Base-by-base conservation (phyloP, 1,140 invertebrate species). In the Palaemon carinicauda region DNA sequence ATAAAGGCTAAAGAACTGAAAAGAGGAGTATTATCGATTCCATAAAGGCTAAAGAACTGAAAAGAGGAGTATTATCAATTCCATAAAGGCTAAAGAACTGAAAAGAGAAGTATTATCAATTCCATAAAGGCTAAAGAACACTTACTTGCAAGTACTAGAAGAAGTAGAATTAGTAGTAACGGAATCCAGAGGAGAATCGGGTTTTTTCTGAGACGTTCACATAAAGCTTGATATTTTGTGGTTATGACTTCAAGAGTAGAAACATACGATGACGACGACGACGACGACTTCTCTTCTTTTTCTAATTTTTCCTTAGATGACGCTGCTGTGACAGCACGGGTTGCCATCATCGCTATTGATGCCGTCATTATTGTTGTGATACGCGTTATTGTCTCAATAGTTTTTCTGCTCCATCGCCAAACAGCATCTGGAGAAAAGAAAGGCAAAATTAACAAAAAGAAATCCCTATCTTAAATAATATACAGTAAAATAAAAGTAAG, bases 181-280 rank as follows among this genome's bases (percentile, higher is more conserved):
- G 82, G 82, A 41, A 84, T 84, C 82, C 82, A 84, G 5, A 84
- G 73, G 2, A 84, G 31, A 27, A 84, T 54, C 21, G 82, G 82
- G 24, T 77, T 84, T 33, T 77, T 84, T 54, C 41, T 75, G 31
- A 84, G n/a, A 29, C 41, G 52, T 1, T 84, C 71, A 31, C 31
- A 60, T 2, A 54, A 50, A 2, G 41, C 41, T 41, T 41, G 41
- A 41, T 41, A 41, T 41, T 41, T 41, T 41, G 41, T 41, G 3
- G 41, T 41, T 41, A 41, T 41, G 41, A 41, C 41, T 41, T 41
- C 41, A 41, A 41, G 41, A 12, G 41, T 41, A 4, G 41, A 41
- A 5, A 41, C 12, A 12, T 5, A 41, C 5, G 41, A 41, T 12
- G 41, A 41, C 41, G 41, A 41, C 5, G 41, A 41, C 41, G 41